phyloP scores from a whole-genome alignment of 2,113 vertebrate species.

The Myiagra hebetior region DNA sequence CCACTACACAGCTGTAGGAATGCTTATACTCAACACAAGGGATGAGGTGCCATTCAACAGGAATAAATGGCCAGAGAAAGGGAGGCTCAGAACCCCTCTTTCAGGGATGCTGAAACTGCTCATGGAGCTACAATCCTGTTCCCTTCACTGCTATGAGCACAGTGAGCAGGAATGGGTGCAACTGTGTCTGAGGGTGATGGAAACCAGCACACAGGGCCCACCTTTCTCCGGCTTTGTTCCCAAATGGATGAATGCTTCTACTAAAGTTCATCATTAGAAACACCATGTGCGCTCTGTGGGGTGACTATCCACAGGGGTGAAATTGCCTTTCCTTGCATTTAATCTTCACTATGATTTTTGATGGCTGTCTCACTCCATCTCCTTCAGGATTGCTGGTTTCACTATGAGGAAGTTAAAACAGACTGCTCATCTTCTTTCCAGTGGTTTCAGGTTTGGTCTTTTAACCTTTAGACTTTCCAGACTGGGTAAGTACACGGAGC shows the following conservation, averaged over 20 bases:
- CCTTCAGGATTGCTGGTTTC: neutral
- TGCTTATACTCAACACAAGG: neutral
- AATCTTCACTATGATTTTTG: neutral
- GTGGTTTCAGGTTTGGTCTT: neutral
- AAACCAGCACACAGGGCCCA: neutral
- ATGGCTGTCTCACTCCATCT: neutral
- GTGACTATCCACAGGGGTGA: neutral
- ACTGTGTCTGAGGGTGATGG: neutral
- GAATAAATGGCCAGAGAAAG: neutral
- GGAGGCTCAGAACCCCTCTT: neutral
- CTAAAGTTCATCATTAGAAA: neutral
- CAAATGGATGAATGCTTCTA: neutral
- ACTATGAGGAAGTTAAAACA: neutral
- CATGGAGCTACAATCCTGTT: neutral
- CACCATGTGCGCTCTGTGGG: neutral
- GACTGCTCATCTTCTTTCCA: neutral
- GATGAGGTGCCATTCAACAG: neutral
- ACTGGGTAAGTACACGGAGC: neutral
- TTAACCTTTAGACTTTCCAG: neutral
- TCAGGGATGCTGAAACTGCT: neutral
- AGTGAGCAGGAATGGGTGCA: neutral
- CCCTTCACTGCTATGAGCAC: neutral
- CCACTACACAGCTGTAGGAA: neutral
- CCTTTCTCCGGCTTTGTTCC: neutral
- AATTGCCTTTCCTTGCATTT: neutral